Evolutionary conservation across 2,797 vertebrate genomes (phyloP), one percentile per base, ranked within the genome.

Genomic region (Microctenopoma lineatum): DNA sequence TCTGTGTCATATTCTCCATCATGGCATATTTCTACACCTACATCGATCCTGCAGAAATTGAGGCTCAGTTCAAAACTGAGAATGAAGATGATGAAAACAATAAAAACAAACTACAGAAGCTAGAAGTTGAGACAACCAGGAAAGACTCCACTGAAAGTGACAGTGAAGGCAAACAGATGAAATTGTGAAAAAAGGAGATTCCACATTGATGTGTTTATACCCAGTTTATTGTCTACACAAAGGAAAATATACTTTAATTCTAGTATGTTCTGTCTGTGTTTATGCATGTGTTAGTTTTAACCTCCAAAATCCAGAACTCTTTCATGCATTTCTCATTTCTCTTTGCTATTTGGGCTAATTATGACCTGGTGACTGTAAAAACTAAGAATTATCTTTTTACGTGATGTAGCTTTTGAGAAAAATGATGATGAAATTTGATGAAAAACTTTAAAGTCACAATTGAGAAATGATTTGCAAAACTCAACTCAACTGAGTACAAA

Each of bases 21-120:
- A 99, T 98, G 97, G 95, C 96, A 1, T 85, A 91, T 69, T 98
- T 95, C 92, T 99, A 99, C 68, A 98, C 95, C 12, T 99, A 98
- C 65, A 63, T 94, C 10, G 94, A 98, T 82, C 97, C 97, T 15
- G 72, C 80, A 7, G 95, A 95, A 78, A 87, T 97, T 7, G 97
- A 99, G 83, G 95, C 95, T 7, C 84, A 94, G 72, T 93, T 98
- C 63, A 92, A 25, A 34, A 83, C 91, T 6, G 88, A 79, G 3
- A 63, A 80, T 16, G 66, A 86, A 0, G 78, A 91, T 9, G 79
- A 87, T 1, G 46, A 94, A 0, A 87, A 89, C 7, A 57, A 90
- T 3, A 76, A 82, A 16, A 55, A 29, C 1, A 13, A 79, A 39
- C 26, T 10, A 4, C 5, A 80, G 14, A 65, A 66, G 36, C 8